These are phyloP conservation scores for Nemoura dubitans DNA, from an alignment of 2,888 invertebrate genomes.

Conservation along the genomic window DNA sequence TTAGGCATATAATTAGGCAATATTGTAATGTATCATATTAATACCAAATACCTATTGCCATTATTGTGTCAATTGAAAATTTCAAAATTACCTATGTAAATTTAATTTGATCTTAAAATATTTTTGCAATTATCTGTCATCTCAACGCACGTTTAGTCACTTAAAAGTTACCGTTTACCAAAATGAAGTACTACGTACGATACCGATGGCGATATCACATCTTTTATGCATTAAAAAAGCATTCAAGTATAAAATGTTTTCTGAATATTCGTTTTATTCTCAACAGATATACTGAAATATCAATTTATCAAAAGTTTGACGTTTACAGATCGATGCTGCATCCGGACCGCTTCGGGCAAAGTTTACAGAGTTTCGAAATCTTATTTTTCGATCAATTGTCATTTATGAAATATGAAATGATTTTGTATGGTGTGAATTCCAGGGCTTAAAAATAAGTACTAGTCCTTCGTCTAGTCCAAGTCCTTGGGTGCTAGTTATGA, in stretches of 20 bases:
- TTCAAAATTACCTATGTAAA: background rate
- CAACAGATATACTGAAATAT: no score
- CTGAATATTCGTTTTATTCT: background rate
- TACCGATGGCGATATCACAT: background rate
- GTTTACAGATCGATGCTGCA: no score
- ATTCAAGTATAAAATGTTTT: slow-evolving; percentile 18
- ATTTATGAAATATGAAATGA: no score
- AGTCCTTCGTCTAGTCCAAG: no score
- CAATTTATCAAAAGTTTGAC: no score
- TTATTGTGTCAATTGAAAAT: background rate
- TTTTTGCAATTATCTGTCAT: slow-evolving; percentile 12
- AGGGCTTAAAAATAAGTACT: no score
- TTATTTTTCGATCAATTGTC: no score
- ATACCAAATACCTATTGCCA: slow-evolving; percentile 12
- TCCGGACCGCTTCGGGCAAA: no score
- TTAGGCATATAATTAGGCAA: background rate
- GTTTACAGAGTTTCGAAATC: no score
- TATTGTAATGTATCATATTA: slow-evolving; percentile 12
- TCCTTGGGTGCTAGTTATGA: no score
- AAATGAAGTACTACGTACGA: slow-evolving; percentile 12
- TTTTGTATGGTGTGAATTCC: no score
- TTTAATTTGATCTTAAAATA: background rate
- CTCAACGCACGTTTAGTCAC: slow-evolving; percentile 7
- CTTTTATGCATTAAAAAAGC: slow-evolving; percentile 22
- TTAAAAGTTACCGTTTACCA: slow-evolving; percentile 5